These are phyloP conservation scores for Samia ricini DNA, from an alignment of 1,140 invertebrate genomes.

Conservation along the genomic window DNA sequence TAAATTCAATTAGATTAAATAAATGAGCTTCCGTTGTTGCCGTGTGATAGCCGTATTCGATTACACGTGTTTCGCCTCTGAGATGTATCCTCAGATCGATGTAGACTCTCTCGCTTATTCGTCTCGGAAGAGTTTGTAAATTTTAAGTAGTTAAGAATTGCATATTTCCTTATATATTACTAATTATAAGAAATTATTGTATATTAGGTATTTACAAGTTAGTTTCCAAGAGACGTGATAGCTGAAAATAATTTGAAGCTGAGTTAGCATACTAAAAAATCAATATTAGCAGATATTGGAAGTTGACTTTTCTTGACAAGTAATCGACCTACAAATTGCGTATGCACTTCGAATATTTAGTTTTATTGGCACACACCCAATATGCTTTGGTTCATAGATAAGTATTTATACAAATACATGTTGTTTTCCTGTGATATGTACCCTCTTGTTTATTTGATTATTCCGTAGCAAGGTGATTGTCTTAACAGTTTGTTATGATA, in stretches of 20 bases:
- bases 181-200: neutral
- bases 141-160: neutral
- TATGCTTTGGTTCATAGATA: conserved; percentile 46
- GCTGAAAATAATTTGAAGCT: too few species aligned
- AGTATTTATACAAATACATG: conserved; percentile 54
- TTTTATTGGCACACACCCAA: conserved; percentile 41
- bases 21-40: too few species aligned
- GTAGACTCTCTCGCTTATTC: too few species aligned
- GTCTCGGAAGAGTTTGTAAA: too few species aligned
- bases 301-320: neutral
- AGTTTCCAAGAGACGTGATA: too few species aligned
- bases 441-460: conserved; percentile 27
- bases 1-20: too few species aligned
- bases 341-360: conserved; percentile 40
- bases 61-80: too few species aligned
- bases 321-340: conserved; percentile 21
- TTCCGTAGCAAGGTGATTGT: conserved; percentile 8
- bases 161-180: neutral
- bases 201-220: neutral
- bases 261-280: too few species aligned
- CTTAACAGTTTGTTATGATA: neutral
- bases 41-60: too few species aligned
- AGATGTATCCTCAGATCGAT: too few species aligned
- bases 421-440: conserved; percentile 33
- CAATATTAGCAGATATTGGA: neutral